Base-by-base conservation (phyloP, 2,888 invertebrate genomes). In the Erannis defoliaria region DNA sequence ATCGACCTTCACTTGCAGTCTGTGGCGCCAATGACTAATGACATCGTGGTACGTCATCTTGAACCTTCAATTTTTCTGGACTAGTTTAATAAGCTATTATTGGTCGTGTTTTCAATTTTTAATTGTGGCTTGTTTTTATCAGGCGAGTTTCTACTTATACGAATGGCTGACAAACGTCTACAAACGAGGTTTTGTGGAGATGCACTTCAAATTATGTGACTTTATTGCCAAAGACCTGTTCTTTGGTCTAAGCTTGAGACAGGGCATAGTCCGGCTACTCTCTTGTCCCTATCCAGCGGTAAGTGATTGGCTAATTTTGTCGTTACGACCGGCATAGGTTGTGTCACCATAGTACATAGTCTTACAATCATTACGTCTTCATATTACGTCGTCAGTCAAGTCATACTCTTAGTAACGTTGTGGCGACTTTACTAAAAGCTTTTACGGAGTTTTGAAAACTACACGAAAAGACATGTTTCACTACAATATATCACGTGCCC, bases 151-250 rank as follows among this genome's bases (percentile, higher is more conserved):
- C 16, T 68, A 66, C 29, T 66, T 68, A 45, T 66, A 48, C 35
- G 61, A 68, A 48, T 60, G 38, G 45, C 35, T 68, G n/a, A 54
- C 64, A 10, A 68, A 68, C 46, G 19, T 31, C n/a, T 66, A 66
- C 33, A 57, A 54, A 8, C 59, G 59, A 10, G 54, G 68, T 26
- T 51, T 66, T 33, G 59, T 68, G 5, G 61, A 66, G 16, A 66
- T 76, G 62, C 75, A 75, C 37, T 63, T 58, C 31, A 68, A 66
- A 12, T 33, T 62, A 0, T 78, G 77, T 38, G 71, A 72, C 42
- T 55, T 77, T 21, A 37, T 78, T 5, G 16, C 57, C 5, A 68
- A 75, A 6, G 73, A 51, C n/a, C 40, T 19, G 19, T 51, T 51
- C 19, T 51, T 51, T 31, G 51, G 51, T 1, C 12, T 40, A 74